Base-by-base conservation (phyloP, 2,113 vertebrate species). In the Gila orcuttii region DNA sequence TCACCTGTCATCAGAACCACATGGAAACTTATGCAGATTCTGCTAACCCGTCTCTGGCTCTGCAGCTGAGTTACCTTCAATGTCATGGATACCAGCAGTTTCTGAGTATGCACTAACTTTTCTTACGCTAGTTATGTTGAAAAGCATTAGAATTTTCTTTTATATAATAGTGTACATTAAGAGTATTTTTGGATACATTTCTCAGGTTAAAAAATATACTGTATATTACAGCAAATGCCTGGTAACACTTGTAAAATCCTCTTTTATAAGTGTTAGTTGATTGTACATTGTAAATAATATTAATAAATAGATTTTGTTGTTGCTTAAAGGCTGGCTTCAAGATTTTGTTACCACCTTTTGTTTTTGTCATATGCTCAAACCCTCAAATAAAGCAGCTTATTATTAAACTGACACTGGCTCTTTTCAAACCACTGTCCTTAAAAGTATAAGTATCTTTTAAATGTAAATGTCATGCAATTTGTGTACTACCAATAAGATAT, bases 41-140 rank as follows among this genome's bases (percentile, higher is more conserved):
- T 36, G 10, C 86, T 39, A 15, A 91, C 0, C 83, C 84, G 6
- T 23, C 86, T 0, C 84, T 90, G 1, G 15, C 91, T 57, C 95
- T 95, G 95, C 94, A 93, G 15, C 88, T 90, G 81, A 87, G 93
- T 52, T 89, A 64, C 11, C 83, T 92, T 84, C 93, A 91, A 90
- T 88, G 91, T 73, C 88, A 93, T 21, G 89, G 91, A 4, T 94
- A 90, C 47, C 94, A 93, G 85, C 93, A 92, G 79, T 83, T 92
- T 62, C 93, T 94, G 57, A 90, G 92, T 59, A 91, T 78, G 45
- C 92, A 85, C 89, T 90, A 87, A 36, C 73, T 17, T 36, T 25
- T 68, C 25, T 80, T 31, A 31, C 47, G 8, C n/a, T 80, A 80
- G 4, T 60, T 45, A 7, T 62, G 13, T 4, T 79, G n/a, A 17